Percentiles rank a stretch among this genome's conserved stretches.
Conservation (phyloP, 1,140 invertebrate species). For the Maniola jurtina region DNA sequence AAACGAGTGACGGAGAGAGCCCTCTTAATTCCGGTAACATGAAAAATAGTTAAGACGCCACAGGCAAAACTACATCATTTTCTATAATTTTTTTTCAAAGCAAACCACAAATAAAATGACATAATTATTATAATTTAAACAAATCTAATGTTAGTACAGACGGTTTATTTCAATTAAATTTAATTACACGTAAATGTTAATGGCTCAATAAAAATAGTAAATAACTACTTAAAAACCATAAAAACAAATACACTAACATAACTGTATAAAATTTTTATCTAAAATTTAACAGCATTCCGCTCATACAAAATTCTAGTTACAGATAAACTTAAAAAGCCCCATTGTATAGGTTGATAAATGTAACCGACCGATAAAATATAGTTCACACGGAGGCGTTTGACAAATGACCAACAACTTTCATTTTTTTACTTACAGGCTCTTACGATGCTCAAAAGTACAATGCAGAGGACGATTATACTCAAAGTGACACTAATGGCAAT, state of each 20-base stretch:
- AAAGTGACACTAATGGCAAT: slow-evolving; percentile 40
- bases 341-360: slow-evolving; percentile 62
- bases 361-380: slow-evolving; percentile 48
- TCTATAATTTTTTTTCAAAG: too few species aligned
- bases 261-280: not conserved
- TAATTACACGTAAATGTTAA: too few species aligned
- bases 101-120: too few species aligned
- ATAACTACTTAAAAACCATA: not conserved
- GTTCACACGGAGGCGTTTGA: slow-evolving; percentile 50
- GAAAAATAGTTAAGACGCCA: too few species aligned
- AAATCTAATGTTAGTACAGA: too few species aligned
- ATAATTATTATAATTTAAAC: too few species aligned
- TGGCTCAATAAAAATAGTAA: not conserved
- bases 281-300: slow-evolving; percentile 5
- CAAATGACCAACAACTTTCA: slow-evolving; percentile 68
- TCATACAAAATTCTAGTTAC: slow-evolving; percentile 14
- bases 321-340: slow-evolving; percentile 26
- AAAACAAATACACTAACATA: not conserved
- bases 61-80: too few species aligned
- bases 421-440: slow-evolving; percentile 75
- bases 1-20: too few species aligned
- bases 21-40: too few species aligned
- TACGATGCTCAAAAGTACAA: slow-evolving; percentile 71
- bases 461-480: slow-evolving; percentile 57
- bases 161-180: too few species aligned